phyloP scores from a whole-genome alignment of 92 coral and sea anemone species.

The Umimayanthus kanabou region DNA sequence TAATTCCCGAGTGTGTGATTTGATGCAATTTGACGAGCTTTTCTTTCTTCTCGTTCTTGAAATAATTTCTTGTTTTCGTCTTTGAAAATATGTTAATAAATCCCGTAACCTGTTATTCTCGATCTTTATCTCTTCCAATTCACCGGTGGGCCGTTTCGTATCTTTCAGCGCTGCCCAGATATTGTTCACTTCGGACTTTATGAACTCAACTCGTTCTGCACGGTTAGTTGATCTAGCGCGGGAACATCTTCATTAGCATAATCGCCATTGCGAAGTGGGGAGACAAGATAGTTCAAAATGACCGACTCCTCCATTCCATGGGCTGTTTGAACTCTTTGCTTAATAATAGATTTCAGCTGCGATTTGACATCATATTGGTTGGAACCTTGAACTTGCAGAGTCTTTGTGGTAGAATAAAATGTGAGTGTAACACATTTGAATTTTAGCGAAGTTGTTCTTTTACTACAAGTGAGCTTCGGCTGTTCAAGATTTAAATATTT shows the following conservation, averaged over 20 bases:
- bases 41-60: no score
- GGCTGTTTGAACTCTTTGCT: conserved; percentile 13
- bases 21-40: no score
- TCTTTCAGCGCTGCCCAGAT: conserved; percentile 18
- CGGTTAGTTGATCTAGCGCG: background rate
- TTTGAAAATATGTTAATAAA: background rate
- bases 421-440: conserved; percentile 10
- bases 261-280: background rate
- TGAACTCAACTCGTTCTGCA: background rate
- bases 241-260: conserved; percentile 9
- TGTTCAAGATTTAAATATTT: background rate
- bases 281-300: background rate
- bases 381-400: background rate
- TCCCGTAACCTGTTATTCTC: conserved; percentile 9
- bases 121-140: conserved; percentile 13
- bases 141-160: conserved; percentile 2
- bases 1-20: no score
- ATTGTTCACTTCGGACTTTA: conserved; percentile 8
- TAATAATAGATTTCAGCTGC: conserved; percentile 8
- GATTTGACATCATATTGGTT: conserved; percentile 21
- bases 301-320: background rate
- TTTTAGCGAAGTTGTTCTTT: conserved; percentile 7
- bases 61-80: no score
- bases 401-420: conserved; percentile 6
- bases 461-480: conserved; percentile 13